Evolutionary conservation across 2,888 invertebrate genomes (phyloP), one percentile per base, ranked within the genome.

Genomic region (Euproctis similis): DNA sequence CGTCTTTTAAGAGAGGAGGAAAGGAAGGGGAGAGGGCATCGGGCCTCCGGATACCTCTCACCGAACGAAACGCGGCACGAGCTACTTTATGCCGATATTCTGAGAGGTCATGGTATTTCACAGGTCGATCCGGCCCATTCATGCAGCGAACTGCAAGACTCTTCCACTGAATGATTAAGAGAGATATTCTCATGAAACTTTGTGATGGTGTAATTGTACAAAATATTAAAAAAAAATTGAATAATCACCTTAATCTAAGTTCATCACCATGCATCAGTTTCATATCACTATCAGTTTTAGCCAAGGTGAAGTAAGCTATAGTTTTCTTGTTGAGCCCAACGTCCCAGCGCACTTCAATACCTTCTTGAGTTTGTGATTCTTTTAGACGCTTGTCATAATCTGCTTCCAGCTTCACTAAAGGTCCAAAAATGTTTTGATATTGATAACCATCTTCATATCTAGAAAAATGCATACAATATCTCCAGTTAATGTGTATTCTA

Each of bases 211-310:
- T n/a, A n/a, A n/a, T n/a, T n/a, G n/a, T n/a, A n/a, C 4, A 8
- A n/a, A n/a, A n/a, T n/a, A n/a, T n/a, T n/a, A 24, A 9, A 9
- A 16, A 10, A 33, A 21, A 21, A 21, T 6, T 11, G 11, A 21
- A 29, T 32, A 42, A 26, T 46, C 53, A 85, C 57, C 97, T 91
- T 46, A 99, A 84, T 52, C 96, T 87, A 30, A 99, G 74, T 68
- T 99, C 99, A 84, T 99, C 99, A 4, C 99, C 99, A 64, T 98
- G 98, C 98, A 99, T 98, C 29, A 99, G 78, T 66, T 97, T 96
- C 96, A 98, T 97, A 60, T 98, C 98, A 34, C 97, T 97, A 61
- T 98, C 96, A 2, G 98, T 97, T 81, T 98, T 98, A 2, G 98
- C 96, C 28, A 99, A 86, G 28, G 95, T 95, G 67, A 99, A 99